Conservation (phyloP, 2,888 invertebrate genomes). For the Dryobotodes eremita region DNA sequence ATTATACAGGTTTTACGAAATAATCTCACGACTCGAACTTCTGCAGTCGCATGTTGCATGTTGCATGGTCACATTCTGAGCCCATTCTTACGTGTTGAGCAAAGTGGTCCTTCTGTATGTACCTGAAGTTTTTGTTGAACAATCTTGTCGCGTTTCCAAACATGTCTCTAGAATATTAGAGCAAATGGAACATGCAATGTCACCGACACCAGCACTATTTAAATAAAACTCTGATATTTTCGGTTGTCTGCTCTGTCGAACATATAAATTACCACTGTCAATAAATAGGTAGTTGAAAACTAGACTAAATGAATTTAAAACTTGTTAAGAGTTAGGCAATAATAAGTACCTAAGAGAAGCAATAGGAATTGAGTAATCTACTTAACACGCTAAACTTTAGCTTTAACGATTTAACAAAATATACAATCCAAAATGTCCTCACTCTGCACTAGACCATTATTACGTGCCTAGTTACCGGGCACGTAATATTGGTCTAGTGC, state of each 20-base stretch:
- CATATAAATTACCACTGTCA: slow-evolving; percentile 53
- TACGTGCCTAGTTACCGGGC: slow-evolving; percentile 3
- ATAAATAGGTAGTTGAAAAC: slow-evolving; percentile 31
- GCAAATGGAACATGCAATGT: slow-evolving; percentile 48
- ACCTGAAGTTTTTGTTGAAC: slow-evolving; percentile 7
- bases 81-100: slow-evolving; percentile 1
- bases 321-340: slow-evolving; percentile 46
- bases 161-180: slow-evolving; percentile 54
- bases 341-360: slow-evolving; percentile 38
- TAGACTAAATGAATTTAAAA: slow-evolving; percentile 49
- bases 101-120: slow-evolving; percentile 24
- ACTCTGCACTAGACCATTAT: slow-evolving; percentile 8
- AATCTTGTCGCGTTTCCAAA: slow-evolving; percentile 49
- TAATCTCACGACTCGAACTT: not conserved
- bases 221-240: slow-evolving; percentile 56
- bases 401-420: slow-evolving; percentile 33
- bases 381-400: slow-evolving; percentile 42
- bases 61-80: not conserved
- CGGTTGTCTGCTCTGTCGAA: slow-evolving; percentile 43
- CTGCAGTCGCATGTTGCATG: not conserved
- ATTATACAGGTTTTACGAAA: not conserved
- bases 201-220: slow-evolving; percentile 41
- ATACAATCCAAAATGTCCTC: slow-evolving; percentile 21
- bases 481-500: too few species aligned
- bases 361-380: slow-evolving; percentile 38